phyloP scores from a whole-genome alignment of 2,888 invertebrate species.

The Lordiphosa andalusiaca region DNA sequence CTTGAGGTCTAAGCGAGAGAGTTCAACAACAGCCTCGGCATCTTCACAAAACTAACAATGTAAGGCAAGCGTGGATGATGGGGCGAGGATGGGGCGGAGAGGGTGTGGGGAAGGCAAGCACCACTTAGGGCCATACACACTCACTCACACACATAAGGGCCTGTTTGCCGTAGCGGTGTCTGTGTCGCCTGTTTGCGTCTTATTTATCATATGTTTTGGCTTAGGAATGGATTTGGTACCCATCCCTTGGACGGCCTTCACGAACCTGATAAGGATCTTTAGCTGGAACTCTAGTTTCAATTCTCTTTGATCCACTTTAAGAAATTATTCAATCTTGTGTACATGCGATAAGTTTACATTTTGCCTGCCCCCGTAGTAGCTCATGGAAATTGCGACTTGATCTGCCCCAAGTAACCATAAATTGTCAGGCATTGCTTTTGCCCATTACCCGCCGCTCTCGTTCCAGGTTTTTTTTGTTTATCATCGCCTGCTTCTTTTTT shows the following conservation, averaged over 20 bases:
- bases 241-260: no score
- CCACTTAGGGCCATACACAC: constrained; percentile 30
- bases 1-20: constrained; percentile 37
- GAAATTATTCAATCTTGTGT: constrained; percentile 2
- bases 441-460: constrained; percentile 2
- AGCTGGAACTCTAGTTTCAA: constrained; percentile 4
- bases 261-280: no score
- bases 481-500: constrained; percentile 2
- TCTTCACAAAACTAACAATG: constrained; percentile 60
- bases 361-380: constrained; percentile 12
- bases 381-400: constrained; percentile 18
- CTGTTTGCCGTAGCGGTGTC: constrained; percentile 39
- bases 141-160: constrained; percentile 46
- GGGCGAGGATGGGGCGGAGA: not conserved
- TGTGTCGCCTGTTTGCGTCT: constrained; percentile 35
- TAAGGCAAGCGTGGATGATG: constrained; percentile 39
- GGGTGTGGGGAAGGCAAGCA: not conserved
- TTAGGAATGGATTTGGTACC: no score
- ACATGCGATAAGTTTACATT: constrained; percentile 2
- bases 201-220: constrained; percentile 62
- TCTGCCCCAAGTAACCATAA: constrained; percentile 22
- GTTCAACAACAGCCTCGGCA: constrained; percentile 36
- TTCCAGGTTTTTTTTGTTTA: not conserved
- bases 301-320: not conserved
- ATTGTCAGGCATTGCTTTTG: constrained; percentile 24